Evolutionary conservation across 2,797 vertebrate species (phyloP), one percentile per base, ranked within the genome.

Genomic region (Mergus octosetaceus): DNA sequence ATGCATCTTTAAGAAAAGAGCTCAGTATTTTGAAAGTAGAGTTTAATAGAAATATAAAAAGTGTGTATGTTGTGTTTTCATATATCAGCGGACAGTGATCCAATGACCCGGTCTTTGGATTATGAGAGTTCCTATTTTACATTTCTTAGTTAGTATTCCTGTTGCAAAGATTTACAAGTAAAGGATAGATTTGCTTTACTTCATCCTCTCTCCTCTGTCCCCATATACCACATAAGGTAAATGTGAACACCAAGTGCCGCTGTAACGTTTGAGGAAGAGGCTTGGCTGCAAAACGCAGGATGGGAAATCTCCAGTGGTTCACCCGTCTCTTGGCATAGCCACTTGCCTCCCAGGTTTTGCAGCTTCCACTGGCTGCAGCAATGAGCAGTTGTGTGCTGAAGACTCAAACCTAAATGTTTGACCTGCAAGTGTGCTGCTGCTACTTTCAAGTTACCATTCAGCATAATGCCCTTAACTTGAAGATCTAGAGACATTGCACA

Each of bases 221-320:
- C 39, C 17, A 21, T 49, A 56, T 0, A 36, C 17, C 3, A n/a
- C 10, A 20, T 38, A 36, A 81, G 5, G 34, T 65, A 47, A 81
- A 69, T 28, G 3, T 47, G 43, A 77, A 20, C 27, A 61, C 21
- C 10, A 4, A 38, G 3, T 71, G 28, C n/a, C 45, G 27, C 41
- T 24, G 21, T 4, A 7, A 3, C 21, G 5, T 0, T 0, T 38
- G 60, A 81, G 20, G 32, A 56, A 65, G 27, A 69, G 4, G 2
- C 2, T 75, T 19, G 24, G 22, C 16, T 75, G 15, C 19, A 68
- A 11, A 1, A 25, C 51, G n/a, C 22, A 45, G 36, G 30, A 39
- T 66, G 58, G 28, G 27, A 89, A 65, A 45, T 65, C 7, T 16
- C 32, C 20, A 10, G 9, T 38, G 41, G 54, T 75, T 49, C 3